phyloP scores from a whole-genome alignment of 2,113 vertebrate species.

The Xenopus borealis region DNA sequence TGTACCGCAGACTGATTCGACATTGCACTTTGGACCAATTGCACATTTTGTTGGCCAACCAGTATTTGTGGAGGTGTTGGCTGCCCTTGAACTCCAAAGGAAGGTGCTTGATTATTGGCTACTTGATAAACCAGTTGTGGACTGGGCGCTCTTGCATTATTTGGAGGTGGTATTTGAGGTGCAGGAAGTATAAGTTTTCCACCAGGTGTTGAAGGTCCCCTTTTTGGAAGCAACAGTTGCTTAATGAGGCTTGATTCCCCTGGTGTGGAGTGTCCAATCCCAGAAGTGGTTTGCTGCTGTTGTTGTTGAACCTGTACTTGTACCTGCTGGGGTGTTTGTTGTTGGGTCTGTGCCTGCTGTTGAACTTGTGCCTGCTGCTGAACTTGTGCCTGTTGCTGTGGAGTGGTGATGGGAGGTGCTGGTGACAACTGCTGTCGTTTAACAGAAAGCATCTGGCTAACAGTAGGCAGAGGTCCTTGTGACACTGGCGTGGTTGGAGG shows the following conservation, averaged over 20 bases:
- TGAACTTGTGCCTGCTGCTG: conserved; percentile 57
- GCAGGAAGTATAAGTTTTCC: conserved; percentile 97
- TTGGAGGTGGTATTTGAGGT: conserved; percentile 91
- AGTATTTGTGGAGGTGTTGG: conserved; percentile 81
- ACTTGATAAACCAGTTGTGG: conserved; percentile 95
- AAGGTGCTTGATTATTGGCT: conserved; percentile 76
- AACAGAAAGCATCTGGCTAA: conserved; percentile 89
- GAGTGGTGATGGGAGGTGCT: conserved; percentile 61
- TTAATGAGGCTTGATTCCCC: conserved; percentile 97
- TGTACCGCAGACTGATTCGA: conserved; percentile 80
- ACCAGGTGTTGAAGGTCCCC: conserved; percentile 92
- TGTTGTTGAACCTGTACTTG: conserved; percentile 64
- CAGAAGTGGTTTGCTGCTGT: conserved; percentile 66
- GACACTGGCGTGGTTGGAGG: conserved; percentile 71
- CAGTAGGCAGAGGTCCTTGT: conserved; percentile 82
- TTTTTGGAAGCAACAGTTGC: conserved; percentile 96
- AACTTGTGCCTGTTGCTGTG: conserved; percentile 64
- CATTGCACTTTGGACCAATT: conserved; percentile 86
- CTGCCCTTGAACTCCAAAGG: conserved; percentile 77
- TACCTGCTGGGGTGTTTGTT: conserved; percentile 70
- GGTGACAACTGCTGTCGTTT: conserved; percentile 76
- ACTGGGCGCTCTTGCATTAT: conserved; percentile 81
- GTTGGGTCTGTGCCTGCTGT: conserved; percentile 66
- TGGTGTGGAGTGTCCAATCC: conserved; percentile 77
- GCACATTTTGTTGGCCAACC: conserved; percentile 85